Evolutionary conservation across 2,113 vertebrate genomes (phyloP).

Genomic region (Cottus gobio): DNA sequence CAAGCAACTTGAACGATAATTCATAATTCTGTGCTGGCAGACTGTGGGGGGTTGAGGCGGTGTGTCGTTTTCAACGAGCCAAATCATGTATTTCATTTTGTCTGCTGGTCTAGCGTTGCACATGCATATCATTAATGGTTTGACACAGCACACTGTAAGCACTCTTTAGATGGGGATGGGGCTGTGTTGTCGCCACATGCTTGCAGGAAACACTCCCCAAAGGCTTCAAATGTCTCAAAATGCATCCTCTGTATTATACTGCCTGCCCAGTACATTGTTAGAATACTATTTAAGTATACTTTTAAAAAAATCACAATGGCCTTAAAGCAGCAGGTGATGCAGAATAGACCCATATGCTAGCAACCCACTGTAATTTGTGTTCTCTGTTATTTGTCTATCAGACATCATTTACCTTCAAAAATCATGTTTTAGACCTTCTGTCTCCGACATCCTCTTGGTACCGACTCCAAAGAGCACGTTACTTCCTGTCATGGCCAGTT

Average conservation of each 20-base stretch:
- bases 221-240: too few relatives aligned
- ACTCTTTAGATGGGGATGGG: not conserved
- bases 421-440: not conserved
- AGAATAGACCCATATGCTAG: not conserved
- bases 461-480: not conserved
- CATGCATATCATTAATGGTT: constrained; percentile 6
- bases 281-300: not conserved
- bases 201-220: not conserved
- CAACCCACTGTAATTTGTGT: not conserved
- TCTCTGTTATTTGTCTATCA: not conserved
- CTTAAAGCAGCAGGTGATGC: not conserved
- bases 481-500: not conserved
- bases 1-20: not conserved
- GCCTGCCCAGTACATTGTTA: not conserved
- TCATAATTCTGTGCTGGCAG: not conserved
- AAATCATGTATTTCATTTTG: not conserved
- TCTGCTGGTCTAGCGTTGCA: constrained; percentile 25
- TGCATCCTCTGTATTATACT: not conserved
- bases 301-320: not conserved
- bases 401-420: not conserved
- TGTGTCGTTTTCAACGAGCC: not conserved
- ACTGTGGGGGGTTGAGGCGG: not conserved
- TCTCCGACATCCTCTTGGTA: not conserved
- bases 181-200: too few relatives aligned
- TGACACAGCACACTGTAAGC: not conserved